Conservation (phyloP, 23 tunicate species). For the Halocynthia aurantium region DNA sequence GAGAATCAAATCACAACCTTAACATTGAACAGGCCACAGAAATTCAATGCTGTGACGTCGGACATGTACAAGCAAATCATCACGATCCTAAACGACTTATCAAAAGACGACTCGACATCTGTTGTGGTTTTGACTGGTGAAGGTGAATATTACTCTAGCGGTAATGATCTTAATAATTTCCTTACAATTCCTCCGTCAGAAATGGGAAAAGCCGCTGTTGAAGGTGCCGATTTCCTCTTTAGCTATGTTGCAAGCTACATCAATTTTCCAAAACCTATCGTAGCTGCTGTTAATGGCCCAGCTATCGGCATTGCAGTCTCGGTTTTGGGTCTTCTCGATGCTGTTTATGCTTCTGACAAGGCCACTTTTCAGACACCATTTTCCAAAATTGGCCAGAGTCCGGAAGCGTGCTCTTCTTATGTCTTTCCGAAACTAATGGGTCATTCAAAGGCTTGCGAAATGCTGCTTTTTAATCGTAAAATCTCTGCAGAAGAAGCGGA, state of each 20-base stretch:
- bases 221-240: not conserved
- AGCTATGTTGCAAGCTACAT: constrained; percentile 75
- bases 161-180: constrained; percentile 91
- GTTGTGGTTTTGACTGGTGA: constrained; percentile 81
- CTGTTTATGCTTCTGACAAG: constrained; percentile 69
- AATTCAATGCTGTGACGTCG: constrained; percentile 67
- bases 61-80: constrained; percentile 90
- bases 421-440: constrained; percentile 98
- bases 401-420: constrained; percentile 93
- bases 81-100: constrained; percentile 46
- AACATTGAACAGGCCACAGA: constrained; percentile 73
- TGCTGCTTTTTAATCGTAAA: constrained; percentile 76
- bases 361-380: constrained; percentile 95
- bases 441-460: constrained; percentile 81
- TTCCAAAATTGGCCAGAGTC: constrained; percentile 81
- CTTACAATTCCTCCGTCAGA: constrained; percentile 43
- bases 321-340: constrained; percentile 78
- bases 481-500: constrained; percentile 60
- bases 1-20: constrained; percentile 45
- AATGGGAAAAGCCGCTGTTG: constrained; percentile 51
- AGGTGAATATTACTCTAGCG: constrained; percentile 93
- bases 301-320: constrained; percentile 98
- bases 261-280: constrained; percentile 89
- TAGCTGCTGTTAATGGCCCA: constrained; percentile 96
- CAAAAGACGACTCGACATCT: constrained; percentile 42